Evolutionary conservation across 92 coral and sea anemone genomes (phyloP), one percentile per base, ranked within the genome.

Genomic region (Zoanthus sansibaricus): DNA sequence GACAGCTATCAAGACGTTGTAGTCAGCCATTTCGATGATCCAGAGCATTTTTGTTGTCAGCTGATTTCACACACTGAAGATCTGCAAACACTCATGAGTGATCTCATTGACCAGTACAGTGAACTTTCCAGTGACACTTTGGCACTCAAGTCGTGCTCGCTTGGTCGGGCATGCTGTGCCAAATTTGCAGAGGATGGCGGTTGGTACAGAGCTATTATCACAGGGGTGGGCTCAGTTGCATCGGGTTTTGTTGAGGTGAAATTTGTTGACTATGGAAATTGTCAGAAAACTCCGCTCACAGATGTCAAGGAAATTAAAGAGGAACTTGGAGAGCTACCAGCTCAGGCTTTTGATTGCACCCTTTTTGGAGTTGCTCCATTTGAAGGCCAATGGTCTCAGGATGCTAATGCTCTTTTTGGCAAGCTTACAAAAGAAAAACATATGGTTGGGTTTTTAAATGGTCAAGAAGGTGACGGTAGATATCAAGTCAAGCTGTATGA

Each of bases 261-360:
- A 79, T 97, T 97, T 92, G 97, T 97, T 67, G 99, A 97, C 84
- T 97, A 93, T 82, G 99, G 99, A 52, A 97, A 97, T 59, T 77
- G 90, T 1, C 97, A 97, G 51, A 86, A 83, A 46, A 93, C 98
- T 7, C 94, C 91, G 46, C 77, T 97, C 33, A 90, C 98, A 4
- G 93, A 91, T 82, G 94, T 97, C 7, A 90, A 84, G 77, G 98
- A 92, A 33, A 86, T 97, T 44, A 92, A 91, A 75, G 94, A 90
- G 12, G 86, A 94, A 67, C 93, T 95, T 37, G 85, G 86, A 3
- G 86, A 86, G 21, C 69, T 92, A 14, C 99, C 99, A 1, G 77
- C 91, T 21, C 99, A 97, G 83, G 95, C 98, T n/a, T 73, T 97
- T 31, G 93, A 95, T 25, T 95, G 98, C 71, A 69, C 89, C 0